Conservation (phyloP, 2,113 vertebrate species). For the Fukomys damarensis region DNA sequence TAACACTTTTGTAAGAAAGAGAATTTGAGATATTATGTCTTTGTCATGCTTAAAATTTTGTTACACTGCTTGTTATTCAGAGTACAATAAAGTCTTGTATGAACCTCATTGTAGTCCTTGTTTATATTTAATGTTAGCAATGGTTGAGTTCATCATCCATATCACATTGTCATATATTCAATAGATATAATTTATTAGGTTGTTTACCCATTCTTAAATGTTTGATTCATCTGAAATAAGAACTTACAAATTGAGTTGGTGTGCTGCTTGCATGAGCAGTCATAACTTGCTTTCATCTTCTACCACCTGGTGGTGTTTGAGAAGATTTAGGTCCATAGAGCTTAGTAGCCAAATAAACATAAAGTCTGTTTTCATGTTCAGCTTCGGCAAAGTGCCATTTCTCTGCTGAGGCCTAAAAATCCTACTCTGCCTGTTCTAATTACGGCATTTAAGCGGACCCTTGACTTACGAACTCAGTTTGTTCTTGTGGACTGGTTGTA, state of each 20-base stretch:
- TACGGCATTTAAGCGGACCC: neutral
- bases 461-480: too few species aligned
- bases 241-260: neutral
- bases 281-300: neutral
- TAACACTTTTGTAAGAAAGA: constrained; percentile 74
- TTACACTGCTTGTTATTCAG: constrained; percentile 83
- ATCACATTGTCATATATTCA: neutral
- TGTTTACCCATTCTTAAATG: neutral
- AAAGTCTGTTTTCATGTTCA: neutral
- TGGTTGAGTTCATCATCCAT: neutral
- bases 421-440: neutral
- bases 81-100: constrained; percentile 86
- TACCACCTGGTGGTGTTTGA: neutral
- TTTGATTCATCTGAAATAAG: neutral
- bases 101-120: constrained; percentile 52
- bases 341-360: neutral
- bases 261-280: neutral
- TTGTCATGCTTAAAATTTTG: constrained; percentile 76
- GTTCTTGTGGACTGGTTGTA: too few species aligned
- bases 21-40: constrained; percentile 71
- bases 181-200: neutral
- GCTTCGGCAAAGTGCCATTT: neutral
- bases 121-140: neutral
- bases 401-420: neutral
- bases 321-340: neutral